Conservation (phyloP, 2,797 vertebrate species). For the Delichon dasypus region DNA sequence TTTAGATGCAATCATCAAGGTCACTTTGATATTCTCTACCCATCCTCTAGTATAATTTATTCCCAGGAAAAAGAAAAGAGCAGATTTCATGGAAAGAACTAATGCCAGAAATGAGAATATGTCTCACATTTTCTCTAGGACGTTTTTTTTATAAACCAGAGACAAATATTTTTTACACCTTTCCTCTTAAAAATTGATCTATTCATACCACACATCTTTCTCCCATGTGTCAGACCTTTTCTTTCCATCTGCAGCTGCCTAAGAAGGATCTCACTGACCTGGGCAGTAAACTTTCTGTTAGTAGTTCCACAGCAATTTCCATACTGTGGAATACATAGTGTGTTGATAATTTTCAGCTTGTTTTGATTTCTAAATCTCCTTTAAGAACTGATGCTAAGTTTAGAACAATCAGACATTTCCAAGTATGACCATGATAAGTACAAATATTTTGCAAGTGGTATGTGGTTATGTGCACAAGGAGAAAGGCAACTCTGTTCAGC, state of each 20-base stretch:
- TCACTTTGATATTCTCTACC: not conserved
- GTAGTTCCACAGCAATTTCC: not conserved
- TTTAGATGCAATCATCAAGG: not conserved
- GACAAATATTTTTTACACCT: not conserved
- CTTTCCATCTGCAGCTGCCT: not conserved
- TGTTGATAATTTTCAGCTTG: not conserved
- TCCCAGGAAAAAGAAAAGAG: not conserved
- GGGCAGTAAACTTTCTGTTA: not conserved
- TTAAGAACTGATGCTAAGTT: not conserved
- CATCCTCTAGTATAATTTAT: not conserved
- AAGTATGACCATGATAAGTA: not conserved
- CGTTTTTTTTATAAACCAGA: conserved; percentile 2
- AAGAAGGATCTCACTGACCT: not conserved
- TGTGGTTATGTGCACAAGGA: not conserved
- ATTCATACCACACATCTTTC: not conserved
- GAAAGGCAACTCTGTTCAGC: not conserved
- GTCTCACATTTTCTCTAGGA: not conserved
- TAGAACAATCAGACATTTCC: not conserved
- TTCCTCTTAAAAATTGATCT: not conserved
- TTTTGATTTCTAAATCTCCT: not conserved
- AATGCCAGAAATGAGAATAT: not conserved
- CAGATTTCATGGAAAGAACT: not conserved
- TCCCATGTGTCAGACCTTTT: not conserved
- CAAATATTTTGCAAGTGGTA: not conserved
- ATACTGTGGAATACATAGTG: not conserved